Evolutionary conservation across 2,888 invertebrate genomes (phyloP).

Genomic region (Drosophila mimetica): DNA sequence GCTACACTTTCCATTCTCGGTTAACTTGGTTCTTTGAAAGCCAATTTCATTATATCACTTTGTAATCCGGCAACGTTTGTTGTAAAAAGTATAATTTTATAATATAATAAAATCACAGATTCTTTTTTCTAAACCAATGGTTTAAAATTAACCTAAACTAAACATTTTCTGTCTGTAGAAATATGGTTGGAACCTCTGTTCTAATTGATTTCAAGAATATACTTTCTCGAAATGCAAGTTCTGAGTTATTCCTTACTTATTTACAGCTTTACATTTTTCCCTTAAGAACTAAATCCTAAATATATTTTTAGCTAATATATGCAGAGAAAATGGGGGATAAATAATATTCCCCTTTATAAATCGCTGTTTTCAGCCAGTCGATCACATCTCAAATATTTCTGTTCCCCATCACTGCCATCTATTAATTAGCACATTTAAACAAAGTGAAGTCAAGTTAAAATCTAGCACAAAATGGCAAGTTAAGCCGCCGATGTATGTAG

Average conservation of each 20-base stretch:
- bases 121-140: too few relatives aligned
- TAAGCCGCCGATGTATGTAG: conserved; percentile 15
- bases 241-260: background rate
- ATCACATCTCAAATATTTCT: background rate
- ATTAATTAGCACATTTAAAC: conserved; percentile 73
- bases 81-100: background rate
- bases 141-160: too few relatives aligned
- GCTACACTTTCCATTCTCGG: too few relatives aligned
- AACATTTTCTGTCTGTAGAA: too few relatives aligned
- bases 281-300: too few relatives aligned
- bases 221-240: background rate
- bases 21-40: background rate
- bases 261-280: background rate
- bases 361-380: background rate
- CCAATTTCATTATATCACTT: background rate
- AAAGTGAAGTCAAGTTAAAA: conserved; percentile 55
- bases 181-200: too few relatives aligned
- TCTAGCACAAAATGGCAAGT: conserved; percentile 15
- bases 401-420: conserved; percentile 31
- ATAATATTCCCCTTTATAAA: too few relatives aligned
- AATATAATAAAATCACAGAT: background rate
- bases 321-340: too few relatives aligned
- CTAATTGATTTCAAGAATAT: too few relatives aligned
- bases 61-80: too few relatives aligned
- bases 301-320: too few relatives aligned